A percentile compares a stretch with the other conserved stretches of the same genome.
phyloP scores from a whole-genome alignment of 2,888 invertebrate genomes.

The Cactoblastis cactorum region DNA sequence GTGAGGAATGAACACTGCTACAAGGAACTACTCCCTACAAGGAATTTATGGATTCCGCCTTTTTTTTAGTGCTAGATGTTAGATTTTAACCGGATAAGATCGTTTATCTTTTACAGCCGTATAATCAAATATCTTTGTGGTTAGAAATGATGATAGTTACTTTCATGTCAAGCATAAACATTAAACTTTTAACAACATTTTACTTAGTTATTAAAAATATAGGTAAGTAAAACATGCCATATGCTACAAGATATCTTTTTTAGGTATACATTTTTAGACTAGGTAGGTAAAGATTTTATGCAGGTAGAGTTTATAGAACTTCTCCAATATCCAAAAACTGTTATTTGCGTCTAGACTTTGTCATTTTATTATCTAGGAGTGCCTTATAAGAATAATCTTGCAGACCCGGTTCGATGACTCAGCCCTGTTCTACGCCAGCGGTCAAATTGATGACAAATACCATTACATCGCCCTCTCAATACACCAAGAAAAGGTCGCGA shows the following conservation, averaged over 20 bases:
- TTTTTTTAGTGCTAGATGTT: too few species aligned
- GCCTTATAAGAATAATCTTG: constrained; percentile 30
- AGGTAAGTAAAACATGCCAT: too few species aligned
- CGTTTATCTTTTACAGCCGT: background rate
- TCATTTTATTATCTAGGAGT: constrained; percentile 12
- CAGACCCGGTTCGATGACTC: constrained; percentile 95
- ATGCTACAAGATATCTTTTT: too few species aligned
- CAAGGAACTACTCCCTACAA: too few species aligned
- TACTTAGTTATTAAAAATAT: background rate
- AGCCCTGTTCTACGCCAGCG: constrained; percentile 94
- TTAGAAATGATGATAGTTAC: background rate
- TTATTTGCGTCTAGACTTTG: constrained; percentile 7
- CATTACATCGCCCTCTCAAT: constrained; percentile 95
- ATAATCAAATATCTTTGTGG: background rate
- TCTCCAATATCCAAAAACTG: background rate
- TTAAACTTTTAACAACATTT: background rate
- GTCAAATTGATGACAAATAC: constrained; percentile 91
- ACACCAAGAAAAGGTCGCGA: constrained; percentile 88
- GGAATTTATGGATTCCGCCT: too few species aligned
- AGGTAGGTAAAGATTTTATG: too few species aligned
- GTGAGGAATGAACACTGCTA: background rate
- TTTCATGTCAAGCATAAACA: background rate
- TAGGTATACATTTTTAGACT: too few species aligned
- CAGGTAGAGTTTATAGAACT: background rate
- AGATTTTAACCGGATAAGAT: too few species aligned